Evolutionary conservation across 2,797 vertebrate species (phyloP).

Genomic region (Pipistrellus kuhlii): DNA sequence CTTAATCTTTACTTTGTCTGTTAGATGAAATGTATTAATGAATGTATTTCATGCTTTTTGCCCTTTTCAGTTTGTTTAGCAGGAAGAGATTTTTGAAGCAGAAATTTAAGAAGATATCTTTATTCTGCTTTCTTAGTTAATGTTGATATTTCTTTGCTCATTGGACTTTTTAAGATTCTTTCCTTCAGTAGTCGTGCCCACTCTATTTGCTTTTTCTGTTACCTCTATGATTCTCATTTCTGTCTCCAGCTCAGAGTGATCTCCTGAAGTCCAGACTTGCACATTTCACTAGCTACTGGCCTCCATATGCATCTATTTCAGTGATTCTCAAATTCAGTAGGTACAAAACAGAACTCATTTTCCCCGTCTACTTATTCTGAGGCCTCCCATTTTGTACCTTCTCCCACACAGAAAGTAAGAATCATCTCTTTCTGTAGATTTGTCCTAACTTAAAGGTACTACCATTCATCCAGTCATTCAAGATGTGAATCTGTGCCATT

Average conservation of each 20-base stretch:
- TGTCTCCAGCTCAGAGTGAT: not conserved
- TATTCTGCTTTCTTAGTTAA: slow-evolving; percentile 51
- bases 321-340: slow-evolving; percentile 10
- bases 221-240: not conserved
- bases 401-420: slow-evolving; percentile 44
- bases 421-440: slow-evolving; percentile 21
- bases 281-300: not conserved
- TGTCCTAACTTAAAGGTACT: slow-evolving; percentile 42
- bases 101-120: slow-evolving; percentile 48
- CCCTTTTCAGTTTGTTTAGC: slow-evolving; percentile 28
- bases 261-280: not conserved
- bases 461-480: not conserved
- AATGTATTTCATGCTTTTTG: not conserved
- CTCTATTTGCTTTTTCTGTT: not conserved
- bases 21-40: not conserved
- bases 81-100: slow-evolving; percentile 37
- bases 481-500: not conserved
- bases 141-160: slow-evolving; percentile 10
- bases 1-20: not conserved
- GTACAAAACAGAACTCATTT: not conserved
- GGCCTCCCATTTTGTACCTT: not conserved
- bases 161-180: slow-evolving; percentile 13
- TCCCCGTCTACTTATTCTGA: not conserved
- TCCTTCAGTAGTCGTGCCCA: slow-evolving; percentile 17
- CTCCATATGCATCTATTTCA: not conserved